Evolutionary conservation across 2,888 invertebrate species (phyloP), one percentile per base, ranked within the genome.

Genomic region (Melanargia galathea): DNA sequence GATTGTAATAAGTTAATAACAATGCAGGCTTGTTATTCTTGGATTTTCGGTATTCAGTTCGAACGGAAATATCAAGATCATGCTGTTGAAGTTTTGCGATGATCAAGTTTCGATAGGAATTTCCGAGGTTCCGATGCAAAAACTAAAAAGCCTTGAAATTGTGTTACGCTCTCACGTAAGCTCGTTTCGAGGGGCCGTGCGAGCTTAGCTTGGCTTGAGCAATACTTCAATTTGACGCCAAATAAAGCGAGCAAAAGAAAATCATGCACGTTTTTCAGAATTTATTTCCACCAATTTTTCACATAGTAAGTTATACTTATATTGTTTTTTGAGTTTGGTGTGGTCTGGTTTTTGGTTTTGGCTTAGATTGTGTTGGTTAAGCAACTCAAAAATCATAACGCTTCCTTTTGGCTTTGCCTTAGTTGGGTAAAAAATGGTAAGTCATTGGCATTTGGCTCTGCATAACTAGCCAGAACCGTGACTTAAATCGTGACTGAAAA

Each of bases 141-240:
- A 51, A 33, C 10, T 33, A n/a, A 51, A 51, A 51, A 20, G 20
- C 8, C 20, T 52, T 52, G 16, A 52, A 33, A 30, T 33, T 26
- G 33, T 33, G 26, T 33, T 33, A 20, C 20, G 35, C 35, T 35
- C 13, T 52, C 35, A 52, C 52, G 52, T 52, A 52, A 52, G 52
- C 52, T 16, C 11, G 16, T 20, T 11, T 35, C 35, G 35, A 35
- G 24, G 8, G 16, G 20, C 18, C 20, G 33, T n/a, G 33, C 52
- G 6, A 20, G 51, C 51, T 46, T 20, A 46, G 22, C 13, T 46
- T 46, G 11, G 22, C 52, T 52, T 35, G 11, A 20, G 52, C 52
- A 35, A 52, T 52, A 52, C 52, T 35, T 52, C 35, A 52, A 20
- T 52, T 35, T 33, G 52, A 52, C 52, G 52, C 16, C 20, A 52